Percentiles rank a stretch among this genome's conserved stretches.
These are phyloP conservation scores for Chunga burmeisteri DNA, from an alignment of 2,113 vertebrate genomes.

Conservation along the genomic window DNA sequence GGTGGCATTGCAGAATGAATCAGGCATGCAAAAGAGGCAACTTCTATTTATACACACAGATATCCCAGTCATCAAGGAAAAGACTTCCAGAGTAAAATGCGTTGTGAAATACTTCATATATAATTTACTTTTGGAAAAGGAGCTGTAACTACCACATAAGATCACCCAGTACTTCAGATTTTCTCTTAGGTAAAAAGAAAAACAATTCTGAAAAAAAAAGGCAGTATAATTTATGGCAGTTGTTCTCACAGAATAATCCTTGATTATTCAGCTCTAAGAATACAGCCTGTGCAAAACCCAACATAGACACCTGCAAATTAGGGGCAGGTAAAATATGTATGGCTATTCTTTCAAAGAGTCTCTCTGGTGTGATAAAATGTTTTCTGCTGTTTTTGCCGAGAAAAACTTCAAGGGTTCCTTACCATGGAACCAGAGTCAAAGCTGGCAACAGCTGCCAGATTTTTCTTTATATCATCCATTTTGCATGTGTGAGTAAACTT, in stretches of 20 bases:
- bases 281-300: not conserved
- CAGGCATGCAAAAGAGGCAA: not conserved
- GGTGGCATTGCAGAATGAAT: slow-evolving; percentile 46
- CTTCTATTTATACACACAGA: not conserved
- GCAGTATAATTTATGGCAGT: not conserved
- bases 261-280: slow-evolving; percentile 1
- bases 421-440: not conserved
- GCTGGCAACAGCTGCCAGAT: not conserved
- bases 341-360: not conserved
- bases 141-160: not conserved
- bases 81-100: not conserved
- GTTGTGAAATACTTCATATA: not conserved
- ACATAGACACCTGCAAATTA: not conserved
- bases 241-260: slow-evolving; percentile 8
- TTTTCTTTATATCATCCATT: not conserved
- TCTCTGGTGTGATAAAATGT: not conserved
- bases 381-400: not conserved
- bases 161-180: not conserved
- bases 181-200: slow-evolving; percentile 4
- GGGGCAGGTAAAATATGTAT: not conserved
- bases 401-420: not conserved
- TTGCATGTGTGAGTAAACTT: not conserved
- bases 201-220: not conserved
- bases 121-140: not conserved
- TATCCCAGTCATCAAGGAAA: not conserved